Conservation (phyloP, 2,113 vertebrate genomes). For the Leucoraja erinaceus region DNA sequence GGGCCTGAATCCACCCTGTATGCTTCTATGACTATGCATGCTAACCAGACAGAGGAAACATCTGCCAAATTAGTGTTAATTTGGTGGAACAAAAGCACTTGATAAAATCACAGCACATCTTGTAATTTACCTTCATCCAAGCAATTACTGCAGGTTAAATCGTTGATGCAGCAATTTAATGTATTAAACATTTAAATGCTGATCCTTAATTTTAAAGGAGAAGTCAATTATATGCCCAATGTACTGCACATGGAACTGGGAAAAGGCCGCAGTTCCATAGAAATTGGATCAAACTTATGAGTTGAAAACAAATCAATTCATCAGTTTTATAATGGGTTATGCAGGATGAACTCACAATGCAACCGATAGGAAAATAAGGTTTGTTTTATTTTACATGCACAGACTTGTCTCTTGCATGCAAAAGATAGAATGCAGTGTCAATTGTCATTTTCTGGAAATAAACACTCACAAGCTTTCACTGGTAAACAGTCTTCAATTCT, state of each 20-base stretch:
- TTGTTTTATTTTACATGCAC: not conserved
- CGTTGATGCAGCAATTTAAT: not conserved
- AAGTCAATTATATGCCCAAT: not conserved
- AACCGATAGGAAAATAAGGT: not conserved
- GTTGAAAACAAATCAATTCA: not conserved
- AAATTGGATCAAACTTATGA: not conserved
- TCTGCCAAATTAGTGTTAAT: not conserved
- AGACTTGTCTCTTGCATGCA: not conserved
- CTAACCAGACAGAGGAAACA: not conserved
- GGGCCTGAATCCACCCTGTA: too few species aligned
- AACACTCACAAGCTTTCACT: not conserved
- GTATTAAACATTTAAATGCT: not conserved
- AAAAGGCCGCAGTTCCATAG: not conserved
- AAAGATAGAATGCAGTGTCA: not conserved
- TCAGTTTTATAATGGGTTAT: not conserved
- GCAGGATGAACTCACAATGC: not conserved
- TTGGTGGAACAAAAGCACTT: not conserved
- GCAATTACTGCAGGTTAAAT: not conserved
- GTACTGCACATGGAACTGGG: not conserved
- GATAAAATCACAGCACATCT: not conserved
- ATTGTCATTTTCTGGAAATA: not conserved
- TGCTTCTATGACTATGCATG: too few species aligned
- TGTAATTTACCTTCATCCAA: not conserved
- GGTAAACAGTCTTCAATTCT: not conserved
- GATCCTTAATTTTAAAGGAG: not conserved